phyloP scores from a whole-genome alignment of 2,888 invertebrate species.

The Rotaria socialis region DNA sequence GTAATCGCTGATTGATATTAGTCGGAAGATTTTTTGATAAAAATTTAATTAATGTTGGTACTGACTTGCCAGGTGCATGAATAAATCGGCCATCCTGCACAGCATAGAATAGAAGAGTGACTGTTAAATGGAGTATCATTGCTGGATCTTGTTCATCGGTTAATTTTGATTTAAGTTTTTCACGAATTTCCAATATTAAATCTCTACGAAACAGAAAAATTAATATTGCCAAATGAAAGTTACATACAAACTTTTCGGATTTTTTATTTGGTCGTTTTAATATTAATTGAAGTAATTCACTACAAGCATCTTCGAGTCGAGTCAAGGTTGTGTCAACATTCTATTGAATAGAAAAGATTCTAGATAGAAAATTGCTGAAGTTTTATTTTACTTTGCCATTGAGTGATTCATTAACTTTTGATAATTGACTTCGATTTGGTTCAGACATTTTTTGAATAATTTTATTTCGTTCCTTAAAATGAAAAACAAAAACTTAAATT shows the following conservation, averaged over 20 bases:
- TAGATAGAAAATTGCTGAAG: neutral
- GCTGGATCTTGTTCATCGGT: conserved; percentile 60
- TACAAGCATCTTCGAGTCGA: conserved; percentile 49
- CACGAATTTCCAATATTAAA: conserved; percentile 73
- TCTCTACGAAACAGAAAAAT: conserved; percentile 62
- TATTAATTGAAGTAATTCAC: conserved; percentile 64
- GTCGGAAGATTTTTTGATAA: conserved; percentile 58
- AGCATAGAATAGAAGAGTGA: conserved; percentile 71
- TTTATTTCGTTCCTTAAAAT: neutral
- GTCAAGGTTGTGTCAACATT: conserved; percentile 29
- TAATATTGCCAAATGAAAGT: neutral
- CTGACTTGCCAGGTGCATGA: conserved; percentile 88
- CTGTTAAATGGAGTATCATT: conserved; percentile 55
- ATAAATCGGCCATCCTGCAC: conserved; percentile 72
- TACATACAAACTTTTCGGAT: conserved; percentile 64
- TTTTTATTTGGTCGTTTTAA: conserved; percentile 84
- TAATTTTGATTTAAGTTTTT: conserved; percentile 74
- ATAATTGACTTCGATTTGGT: conserved; percentile 3
- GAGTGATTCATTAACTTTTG: neutral
- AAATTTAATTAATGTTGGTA: conserved; percentile 73
- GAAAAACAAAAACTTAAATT: neutral
- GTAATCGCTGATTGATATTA: conserved; percentile 1
- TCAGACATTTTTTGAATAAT: conserved; percentile 6
- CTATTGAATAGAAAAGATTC: neutral
- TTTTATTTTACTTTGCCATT: neutral